These are phyloP conservation scores for Parochlus steinenii DNA, from an alignment of 2,888 invertebrate genomes.

Conservation along the genomic window DNA sequence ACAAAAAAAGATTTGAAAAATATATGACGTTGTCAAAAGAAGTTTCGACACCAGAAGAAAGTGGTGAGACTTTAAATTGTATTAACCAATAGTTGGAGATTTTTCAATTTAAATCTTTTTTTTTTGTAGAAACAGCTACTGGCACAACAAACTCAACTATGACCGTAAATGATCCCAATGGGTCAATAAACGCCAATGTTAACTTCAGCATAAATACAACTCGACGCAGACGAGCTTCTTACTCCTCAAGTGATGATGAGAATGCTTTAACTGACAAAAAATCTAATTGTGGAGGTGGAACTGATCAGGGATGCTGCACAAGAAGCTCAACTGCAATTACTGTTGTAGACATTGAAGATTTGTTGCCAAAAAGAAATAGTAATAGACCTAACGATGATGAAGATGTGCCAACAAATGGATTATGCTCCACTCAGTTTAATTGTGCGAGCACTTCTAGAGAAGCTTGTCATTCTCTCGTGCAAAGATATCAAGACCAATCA, in stretches of 20 bases:
- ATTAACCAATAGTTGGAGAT: not conserved
- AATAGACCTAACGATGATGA: constrained; percentile 1
- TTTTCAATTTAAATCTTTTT: not conserved
- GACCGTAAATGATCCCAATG: constrained; percentile 14
- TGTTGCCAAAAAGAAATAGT: constrained; percentile 25
- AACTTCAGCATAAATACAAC: constrained; percentile 16
- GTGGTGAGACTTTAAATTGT: constrained; percentile 17
- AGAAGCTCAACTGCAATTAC: constrained; percentile 24
- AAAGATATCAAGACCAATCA: constrained; percentile 35
- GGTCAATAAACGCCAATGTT: constrained; percentile 12
- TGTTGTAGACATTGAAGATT: constrained; percentile 48
- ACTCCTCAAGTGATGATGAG: constrained; percentile 25
- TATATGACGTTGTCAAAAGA: constrained; percentile 44
- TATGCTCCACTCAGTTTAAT: constrained; percentile 35
- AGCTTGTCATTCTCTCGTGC: constrained; percentile 33
- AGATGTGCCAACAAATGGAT: constrained; percentile 9
- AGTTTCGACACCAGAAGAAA: constrained; percentile 32
- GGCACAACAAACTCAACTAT: constrained; percentile 26
- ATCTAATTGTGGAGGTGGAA: constrained; percentile 21
- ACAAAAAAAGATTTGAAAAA: constrained; percentile 50
- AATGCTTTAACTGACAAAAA: constrained; percentile 20
- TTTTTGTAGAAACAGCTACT: constrained; percentile 14
- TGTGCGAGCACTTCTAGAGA: constrained; percentile 33
- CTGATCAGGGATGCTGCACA: constrained; percentile 17
- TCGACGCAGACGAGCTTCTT: constrained; percentile 20